Conservation (phyloP, 1,140 invertebrate species). For the Samia ricini region DNA sequence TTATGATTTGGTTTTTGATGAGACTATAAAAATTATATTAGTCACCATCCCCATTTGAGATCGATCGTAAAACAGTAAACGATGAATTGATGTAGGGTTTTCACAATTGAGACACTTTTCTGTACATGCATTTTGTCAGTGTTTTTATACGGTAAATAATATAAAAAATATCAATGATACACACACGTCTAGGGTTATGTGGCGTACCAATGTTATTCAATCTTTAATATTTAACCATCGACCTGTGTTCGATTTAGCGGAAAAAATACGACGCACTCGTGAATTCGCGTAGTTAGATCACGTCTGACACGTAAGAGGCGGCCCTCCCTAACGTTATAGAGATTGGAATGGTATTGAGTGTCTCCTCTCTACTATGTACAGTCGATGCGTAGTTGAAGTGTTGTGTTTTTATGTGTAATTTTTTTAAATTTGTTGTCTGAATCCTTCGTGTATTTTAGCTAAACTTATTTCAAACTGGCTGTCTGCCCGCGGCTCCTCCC, state of each 20-base stretch:
- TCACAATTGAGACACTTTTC: too few relatives aligned
- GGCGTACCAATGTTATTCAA: neutral
- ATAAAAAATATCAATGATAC: neutral
- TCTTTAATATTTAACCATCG: constrained; percentile 18
- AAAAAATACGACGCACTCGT: constrained; percentile 5
- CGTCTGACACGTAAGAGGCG: constrained; percentile 21
- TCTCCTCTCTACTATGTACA: constrained; percentile 15
- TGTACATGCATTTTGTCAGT: too few relatives aligned
- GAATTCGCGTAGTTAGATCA: constrained; percentile 19
- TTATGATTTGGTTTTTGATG: too few relatives aligned
- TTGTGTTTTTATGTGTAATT: constrained; percentile 11
- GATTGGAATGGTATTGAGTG: constrained; percentile 24
- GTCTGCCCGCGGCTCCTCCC: too few relatives aligned
- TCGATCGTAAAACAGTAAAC: too few relatives aligned
- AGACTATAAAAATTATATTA: too few relatives aligned
- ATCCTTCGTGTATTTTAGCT: neutral
- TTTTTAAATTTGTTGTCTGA: neutral
- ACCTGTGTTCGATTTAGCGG: constrained; percentile 10
- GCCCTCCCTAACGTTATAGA: constrained; percentile 21
- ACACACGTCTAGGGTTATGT: neutral
- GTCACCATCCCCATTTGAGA: too few relatives aligned
- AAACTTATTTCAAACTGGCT: too few relatives aligned
- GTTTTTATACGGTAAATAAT: neutral
- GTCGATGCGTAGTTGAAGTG: constrained; percentile 4
- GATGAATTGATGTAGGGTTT: too few relatives aligned